Evolutionary conservation across 2,113 vertebrate genomes (phyloP).

Genomic region (Tetrax tetrax): DNA sequence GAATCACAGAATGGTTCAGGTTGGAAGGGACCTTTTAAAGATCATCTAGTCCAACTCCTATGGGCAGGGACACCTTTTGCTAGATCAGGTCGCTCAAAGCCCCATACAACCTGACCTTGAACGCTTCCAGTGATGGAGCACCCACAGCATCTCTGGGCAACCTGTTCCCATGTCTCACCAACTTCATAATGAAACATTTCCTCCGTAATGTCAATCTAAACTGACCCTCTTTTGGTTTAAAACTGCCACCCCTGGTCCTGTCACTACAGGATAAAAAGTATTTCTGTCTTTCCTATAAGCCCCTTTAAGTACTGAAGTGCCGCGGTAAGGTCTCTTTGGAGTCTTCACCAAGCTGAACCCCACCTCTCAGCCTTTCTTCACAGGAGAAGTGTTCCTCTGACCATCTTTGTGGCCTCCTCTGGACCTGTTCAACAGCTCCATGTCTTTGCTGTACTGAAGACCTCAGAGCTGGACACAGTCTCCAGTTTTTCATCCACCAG

Average conservation of each 20-base stretch:
- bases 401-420: background rate
- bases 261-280: background rate
- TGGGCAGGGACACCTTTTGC: background rate
- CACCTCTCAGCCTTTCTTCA: background rate
- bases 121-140: background rate
- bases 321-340: rapidly evolving
- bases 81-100: background rate
- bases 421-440: rapidly evolving
- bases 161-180: background rate
- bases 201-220: background rate
- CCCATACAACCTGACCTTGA: background rate
- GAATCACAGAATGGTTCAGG: background rate
- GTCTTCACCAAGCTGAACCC: background rate
- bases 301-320: background rate
- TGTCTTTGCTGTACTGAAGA: rapidly evolving
- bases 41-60: background rate
- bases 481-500: background rate
- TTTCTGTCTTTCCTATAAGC: background rate
- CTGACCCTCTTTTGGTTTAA: background rate
- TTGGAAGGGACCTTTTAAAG: background rate
- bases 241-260: background rate
- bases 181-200: rapidly evolving
- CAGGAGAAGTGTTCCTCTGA: rapidly evolving
- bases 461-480: background rate
- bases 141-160: background rate